Percentiles rank a stretch among this genome's conserved stretches.
Evolutionary conservation across 2,888 invertebrate genomes (phyloP).

Genomic region (Arge pagana): DNA sequence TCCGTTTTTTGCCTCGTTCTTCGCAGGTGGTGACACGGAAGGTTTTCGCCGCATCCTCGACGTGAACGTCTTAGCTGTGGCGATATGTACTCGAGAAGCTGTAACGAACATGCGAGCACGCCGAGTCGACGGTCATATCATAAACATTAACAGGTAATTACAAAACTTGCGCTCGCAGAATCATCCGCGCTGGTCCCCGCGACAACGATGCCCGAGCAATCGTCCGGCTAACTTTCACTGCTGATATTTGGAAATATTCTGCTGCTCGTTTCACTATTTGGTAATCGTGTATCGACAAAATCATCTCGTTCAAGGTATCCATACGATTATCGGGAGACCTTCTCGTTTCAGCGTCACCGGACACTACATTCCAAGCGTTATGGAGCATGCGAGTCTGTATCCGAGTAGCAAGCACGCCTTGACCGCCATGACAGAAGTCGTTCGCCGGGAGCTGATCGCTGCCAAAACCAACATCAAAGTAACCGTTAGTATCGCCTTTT

Average conservation of each 20-base stretch:
- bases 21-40: slow-evolving; percentile 31
- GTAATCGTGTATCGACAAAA: too few relatives aligned
- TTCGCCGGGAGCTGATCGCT: slow-evolving; percentile 54
- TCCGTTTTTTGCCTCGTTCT: too few relatives aligned
- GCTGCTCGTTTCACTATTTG: too few relatives aligned
- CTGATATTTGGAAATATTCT: too few relatives aligned
- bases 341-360: slow-evolving; percentile 29
- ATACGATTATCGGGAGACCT: too few relatives aligned
- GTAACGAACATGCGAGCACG: slow-evolving; percentile 60
- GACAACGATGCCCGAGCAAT: too few relatives aligned
- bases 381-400: slow-evolving; percentile 46
- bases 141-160: slow-evolving; percentile 65
- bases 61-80: slow-evolving; percentile 62
- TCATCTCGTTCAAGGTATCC: too few relatives aligned
- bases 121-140: slow-evolving; percentile 62
- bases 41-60: slow-evolving; percentile 53
- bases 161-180: too few relatives aligned
- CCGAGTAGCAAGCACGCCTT: slow-evolving; percentile 59
- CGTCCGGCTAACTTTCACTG: too few relatives aligned
- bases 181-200: too few relatives aligned
- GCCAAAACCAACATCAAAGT: slow-evolving; percentile 47
- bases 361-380: slow-evolving; percentile 36
- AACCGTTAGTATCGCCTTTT: slow-evolving; percentile 32
- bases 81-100: slow-evolving; percentile 62
- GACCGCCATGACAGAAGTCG: slow-evolving; percentile 56